phyloP scores from a whole-genome alignment of 2,113 vertebrate species.

The Rhinolophus ferrumequinum region DNA sequence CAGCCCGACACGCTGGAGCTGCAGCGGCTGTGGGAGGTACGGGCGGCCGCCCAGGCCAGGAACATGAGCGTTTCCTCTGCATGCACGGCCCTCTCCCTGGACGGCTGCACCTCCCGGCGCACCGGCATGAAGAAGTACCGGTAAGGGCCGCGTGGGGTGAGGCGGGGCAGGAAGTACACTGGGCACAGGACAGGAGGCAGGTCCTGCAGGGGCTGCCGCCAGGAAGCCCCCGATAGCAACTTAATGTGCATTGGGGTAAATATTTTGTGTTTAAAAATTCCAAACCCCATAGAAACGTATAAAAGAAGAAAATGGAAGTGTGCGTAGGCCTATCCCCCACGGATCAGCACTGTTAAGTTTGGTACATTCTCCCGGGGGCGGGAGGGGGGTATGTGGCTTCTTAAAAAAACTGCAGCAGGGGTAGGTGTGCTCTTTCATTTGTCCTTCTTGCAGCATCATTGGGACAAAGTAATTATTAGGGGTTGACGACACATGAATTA shows the following conservation, averaged over 20 bases:
- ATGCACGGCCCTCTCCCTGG: conserved; percentile 96
- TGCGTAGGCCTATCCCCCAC: not conserved
- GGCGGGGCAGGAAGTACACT: not conserved
- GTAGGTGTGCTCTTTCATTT: not conserved
- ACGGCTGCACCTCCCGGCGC: conserved; percentile 92
- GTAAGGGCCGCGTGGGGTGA: conserved; percentile 86
- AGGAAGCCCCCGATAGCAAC: fast-evolving
- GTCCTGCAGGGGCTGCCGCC: not conserved
- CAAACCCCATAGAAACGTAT: fast-evolving
- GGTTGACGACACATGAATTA: not conserved
- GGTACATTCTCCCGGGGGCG: not conserved
- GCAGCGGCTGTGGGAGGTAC: conserved; percentile 93
- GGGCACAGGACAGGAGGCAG: fast-evolving
- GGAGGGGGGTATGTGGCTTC: not conserved
- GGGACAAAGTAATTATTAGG: not conserved
- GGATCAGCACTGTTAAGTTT: conserved; percentile 86
- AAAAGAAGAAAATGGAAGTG: not conserved
- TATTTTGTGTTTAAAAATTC: not conserved
- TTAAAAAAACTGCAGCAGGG: too few species aligned
- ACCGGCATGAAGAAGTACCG: conserved; percentile 99
- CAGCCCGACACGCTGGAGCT: conserved; percentile 90
- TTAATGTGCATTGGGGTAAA: fast-evolving
- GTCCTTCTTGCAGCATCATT: not conserved
- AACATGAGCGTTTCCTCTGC: conserved; percentile 97
- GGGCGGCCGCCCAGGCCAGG: conserved; percentile 92